Percentiles rank a stretch among this genome's conserved stretches.
Conservation (phyloP, 1,140 invertebrate genomes). For the Trichonephila clavipes region DNA sequence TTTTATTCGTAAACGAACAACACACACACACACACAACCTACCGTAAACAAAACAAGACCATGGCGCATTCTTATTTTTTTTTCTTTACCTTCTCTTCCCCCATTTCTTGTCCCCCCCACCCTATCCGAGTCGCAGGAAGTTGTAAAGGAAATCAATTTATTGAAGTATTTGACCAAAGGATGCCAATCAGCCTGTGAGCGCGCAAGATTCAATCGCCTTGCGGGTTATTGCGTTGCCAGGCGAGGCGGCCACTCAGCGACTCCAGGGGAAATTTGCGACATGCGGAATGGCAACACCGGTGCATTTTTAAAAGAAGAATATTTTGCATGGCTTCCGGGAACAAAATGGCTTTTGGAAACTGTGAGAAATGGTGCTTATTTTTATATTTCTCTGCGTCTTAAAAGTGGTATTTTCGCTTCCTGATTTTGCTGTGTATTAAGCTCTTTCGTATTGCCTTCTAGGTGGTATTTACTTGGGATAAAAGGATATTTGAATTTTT, state of each 20-base stretch:
- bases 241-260: slow-evolving; percentile 39
- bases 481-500: background rate
- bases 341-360: slow-evolving; percentile 11
- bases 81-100: background rate
- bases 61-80: slow-evolving; percentile 12
- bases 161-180: slow-evolving; percentile 74
- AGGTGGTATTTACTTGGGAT: background rate
- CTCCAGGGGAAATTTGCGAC: slow-evolving; percentile 38
- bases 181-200: slow-evolving; percentile 69
- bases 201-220: slow-evolving; percentile 47
- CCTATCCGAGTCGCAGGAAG: slow-evolving; percentile 1
- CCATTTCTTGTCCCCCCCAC: background rate
- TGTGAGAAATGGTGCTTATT: background rate
- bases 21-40: too few species aligned
- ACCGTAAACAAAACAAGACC: slow-evolving; percentile 40
- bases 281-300: slow-evolving; percentile 5
- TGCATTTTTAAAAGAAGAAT: slow-evolving; percentile 23
- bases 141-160: slow-evolving; percentile 74
- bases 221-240: slow-evolving; percentile 50
- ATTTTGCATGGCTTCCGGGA: slow-evolving; percentile 43
- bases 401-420: background rate
- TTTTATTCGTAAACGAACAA: slow-evolving; percentile 10
- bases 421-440: background rate
- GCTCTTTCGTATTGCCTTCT: background rate
- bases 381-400: background rate